These are phyloP conservation scores for Phrynosoma platyrhinos DNA, from an alignment of 2,113 vertebrate species.

Conservation along the genomic window DNA sequence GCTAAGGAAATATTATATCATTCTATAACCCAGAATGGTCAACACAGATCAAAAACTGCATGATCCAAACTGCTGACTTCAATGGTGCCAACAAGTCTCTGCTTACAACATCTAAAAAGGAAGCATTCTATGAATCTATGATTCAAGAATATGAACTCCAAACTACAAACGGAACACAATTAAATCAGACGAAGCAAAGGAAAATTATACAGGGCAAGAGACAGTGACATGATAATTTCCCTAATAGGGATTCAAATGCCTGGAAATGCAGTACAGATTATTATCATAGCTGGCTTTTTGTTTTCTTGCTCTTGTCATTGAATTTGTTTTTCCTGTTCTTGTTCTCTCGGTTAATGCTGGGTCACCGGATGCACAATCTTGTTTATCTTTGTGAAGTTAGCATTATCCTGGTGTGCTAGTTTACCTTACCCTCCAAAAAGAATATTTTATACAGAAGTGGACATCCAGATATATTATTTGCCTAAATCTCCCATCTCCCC, in stretches of 20 bases:
- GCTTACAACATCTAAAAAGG: background rate
- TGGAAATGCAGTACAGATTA: accelerated
- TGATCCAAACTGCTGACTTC: background rate
- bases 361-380: background rate
- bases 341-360: accelerated
- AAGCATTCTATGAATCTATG: background rate
- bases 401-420: background rate
- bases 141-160: background rate
- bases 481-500: too few species aligned
- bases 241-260: background rate
- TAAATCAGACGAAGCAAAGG: background rate
- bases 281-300: background rate
- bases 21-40: background rate
- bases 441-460: too few species aligned
- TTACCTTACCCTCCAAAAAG: background rate
- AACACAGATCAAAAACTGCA: background rate
- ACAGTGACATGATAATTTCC: background rate
- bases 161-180: background rate
- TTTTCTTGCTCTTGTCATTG: background rate
- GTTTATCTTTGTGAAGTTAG: background rate
- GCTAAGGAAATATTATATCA: background rate
- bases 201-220: background rate
- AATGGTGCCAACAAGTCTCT: background rate
- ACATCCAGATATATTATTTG: too few species aligned
- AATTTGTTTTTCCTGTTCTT: background rate